Conservation (phyloP, 2,797 vertebrate species). For the Arctocebus calabarensis region DNA sequence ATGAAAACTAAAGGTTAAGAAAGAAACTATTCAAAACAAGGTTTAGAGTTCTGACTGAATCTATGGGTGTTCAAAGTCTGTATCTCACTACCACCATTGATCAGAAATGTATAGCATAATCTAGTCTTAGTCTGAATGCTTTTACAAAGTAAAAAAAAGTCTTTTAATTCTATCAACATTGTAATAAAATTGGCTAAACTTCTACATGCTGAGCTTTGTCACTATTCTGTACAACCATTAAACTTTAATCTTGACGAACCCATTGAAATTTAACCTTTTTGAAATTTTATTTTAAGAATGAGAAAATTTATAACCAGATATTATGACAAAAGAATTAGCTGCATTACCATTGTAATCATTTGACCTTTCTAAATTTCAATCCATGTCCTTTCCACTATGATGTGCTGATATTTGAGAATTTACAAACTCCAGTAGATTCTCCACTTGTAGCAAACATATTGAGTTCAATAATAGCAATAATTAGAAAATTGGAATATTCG, state of each 20-base stretch:
- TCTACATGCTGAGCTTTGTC: neutral
- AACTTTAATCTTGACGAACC: neutral
- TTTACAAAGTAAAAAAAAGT: neutral
- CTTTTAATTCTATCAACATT: slow-evolving; percentile 32
- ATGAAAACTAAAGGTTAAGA: slow-evolving; percentile 60
- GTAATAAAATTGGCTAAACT: neutral
- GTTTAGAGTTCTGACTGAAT: slow-evolving; percentile 54
- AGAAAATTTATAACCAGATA: neutral
- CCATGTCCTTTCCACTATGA: neutral
- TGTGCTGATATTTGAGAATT: neutral
- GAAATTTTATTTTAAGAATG: neutral
- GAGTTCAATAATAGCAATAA: neutral
- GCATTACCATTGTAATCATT: neutral
- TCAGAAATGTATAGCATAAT: slow-evolving; percentile 58
- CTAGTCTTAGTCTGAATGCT: slow-evolving; percentile 36
- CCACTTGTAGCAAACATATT: neutral
- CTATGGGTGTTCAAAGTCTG: slow-evolving; percentile 45
- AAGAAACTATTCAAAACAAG: slow-evolving; percentile 46
- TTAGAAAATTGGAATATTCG: neutral
- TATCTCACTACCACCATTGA: neutral
- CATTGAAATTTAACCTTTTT: neutral
- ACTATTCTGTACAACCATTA: neutral
- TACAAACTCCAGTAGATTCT: neutral
- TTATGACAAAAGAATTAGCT: neutral
- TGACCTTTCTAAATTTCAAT: neutral